Percentiles rank a stretch among this genome's conserved stretches.
Evolutionary conservation across 2,797 vertebrate species (phyloP).

Genomic region (Percopsis omiscomaycus): DNA sequence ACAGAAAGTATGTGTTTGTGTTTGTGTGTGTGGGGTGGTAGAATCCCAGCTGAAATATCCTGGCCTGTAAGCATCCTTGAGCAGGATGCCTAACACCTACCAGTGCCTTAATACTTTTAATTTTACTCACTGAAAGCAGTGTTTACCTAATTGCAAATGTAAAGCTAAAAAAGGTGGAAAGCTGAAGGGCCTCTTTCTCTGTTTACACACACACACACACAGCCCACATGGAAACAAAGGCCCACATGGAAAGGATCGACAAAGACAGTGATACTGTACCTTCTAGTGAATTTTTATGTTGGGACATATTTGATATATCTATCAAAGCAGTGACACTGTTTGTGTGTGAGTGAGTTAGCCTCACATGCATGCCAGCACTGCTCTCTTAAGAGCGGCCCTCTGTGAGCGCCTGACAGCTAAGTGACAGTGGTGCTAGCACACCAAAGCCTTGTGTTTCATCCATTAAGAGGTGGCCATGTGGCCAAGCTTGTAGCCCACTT

Average conservation of each 20-base stretch:
- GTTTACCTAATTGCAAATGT: neutral
- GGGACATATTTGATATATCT: no score
- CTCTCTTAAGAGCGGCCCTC: constrained; percentile 58
- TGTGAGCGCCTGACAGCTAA: constrained; percentile 53
- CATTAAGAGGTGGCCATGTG: constrained; percentile 60
- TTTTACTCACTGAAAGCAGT: no score
- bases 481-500: constrained; percentile 19
- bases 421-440: constrained; percentile 58
- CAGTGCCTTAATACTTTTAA: no score
- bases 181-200: constrained; percentile 28
- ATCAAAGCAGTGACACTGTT: neutral
- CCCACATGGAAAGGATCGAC: constrained; percentile 18
- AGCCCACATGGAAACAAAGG: neutral
- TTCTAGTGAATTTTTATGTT: neutral
- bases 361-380: constrained; percentile 35
- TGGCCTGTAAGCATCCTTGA: neutral
- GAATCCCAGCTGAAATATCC: neutral
- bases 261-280: constrained; percentile 22
- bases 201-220: neutral
- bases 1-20: neutral
- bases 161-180: constrained; percentile 24
- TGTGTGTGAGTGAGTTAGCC: constrained; percentile 22
- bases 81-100: neutral
- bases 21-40: no score
- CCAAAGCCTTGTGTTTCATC: constrained; percentile 67